Percentiles rank a stretch among this genome's conserved stretches.
Evolutionary conservation across 2,888 invertebrate genomes (phyloP).

Genomic region (Idaea biselata): DNA sequence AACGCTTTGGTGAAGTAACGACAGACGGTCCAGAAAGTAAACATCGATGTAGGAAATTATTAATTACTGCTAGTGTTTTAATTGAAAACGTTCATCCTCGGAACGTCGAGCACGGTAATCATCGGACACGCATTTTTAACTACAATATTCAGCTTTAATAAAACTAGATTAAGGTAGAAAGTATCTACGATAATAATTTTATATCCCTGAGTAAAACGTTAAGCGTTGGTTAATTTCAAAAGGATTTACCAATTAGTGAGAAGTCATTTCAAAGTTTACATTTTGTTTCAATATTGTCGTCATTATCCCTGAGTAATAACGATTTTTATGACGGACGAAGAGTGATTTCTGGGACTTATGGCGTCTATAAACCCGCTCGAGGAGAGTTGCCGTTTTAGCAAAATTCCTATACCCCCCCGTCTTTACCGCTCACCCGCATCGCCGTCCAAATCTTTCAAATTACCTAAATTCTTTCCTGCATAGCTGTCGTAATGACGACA

Average conservation of each 20-base stretch:
- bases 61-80: constrained; percentile 59
- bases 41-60: constrained; percentile 58
- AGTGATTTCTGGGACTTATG: constrained; percentile 69
- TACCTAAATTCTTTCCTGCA: constrained; percentile 65
- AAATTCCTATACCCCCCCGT: constrained; percentile 45
- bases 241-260: constrained; percentile 1
- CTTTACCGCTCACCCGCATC: constrained; percentile 35
- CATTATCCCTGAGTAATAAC: constrained; percentile 27
- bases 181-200: constrained; percentile 35
- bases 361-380: constrained; percentile 67
- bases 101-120: constrained; percentile 34
- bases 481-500: constrained; percentile 58
- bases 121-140: constrained; percentile 33
- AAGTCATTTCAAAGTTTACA: neutral
- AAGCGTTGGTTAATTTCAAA: constrained; percentile 1
- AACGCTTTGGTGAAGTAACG: constrained; percentile 33
- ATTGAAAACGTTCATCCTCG: constrained; percentile 52
- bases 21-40: constrained; percentile 38
- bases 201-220: constrained; percentile 26
- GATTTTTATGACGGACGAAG: constrained; percentile 65
- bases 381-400: constrained; percentile 69
- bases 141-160: constrained; percentile 62
- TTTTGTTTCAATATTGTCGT: constrained; percentile 1
- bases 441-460: constrained; percentile 64
- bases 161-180: constrained; percentile 49